phyloP scores from a whole-genome alignment of 2,797 vertebrate genomes.

The Tokudaia muenninki region DNA sequence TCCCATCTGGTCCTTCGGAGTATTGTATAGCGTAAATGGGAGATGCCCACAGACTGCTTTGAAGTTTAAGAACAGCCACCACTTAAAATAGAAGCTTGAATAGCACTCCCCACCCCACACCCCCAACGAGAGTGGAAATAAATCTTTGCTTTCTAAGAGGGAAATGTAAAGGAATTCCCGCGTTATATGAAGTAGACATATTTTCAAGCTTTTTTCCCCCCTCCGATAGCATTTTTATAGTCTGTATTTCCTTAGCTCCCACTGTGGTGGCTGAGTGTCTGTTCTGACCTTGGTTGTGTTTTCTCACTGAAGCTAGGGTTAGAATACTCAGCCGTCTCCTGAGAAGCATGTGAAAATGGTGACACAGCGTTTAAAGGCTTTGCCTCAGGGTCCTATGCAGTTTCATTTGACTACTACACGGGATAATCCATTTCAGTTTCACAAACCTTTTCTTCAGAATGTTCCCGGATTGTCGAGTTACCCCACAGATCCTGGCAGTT shows the following conservation, averaged over 20 bases:
- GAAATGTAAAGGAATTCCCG: neutral
- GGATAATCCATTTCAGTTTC: neutral
- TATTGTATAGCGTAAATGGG: neutral
- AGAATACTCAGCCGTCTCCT: neutral
- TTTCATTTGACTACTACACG: constrained; percentile 3
- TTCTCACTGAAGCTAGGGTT: neutral
- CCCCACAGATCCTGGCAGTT: neutral
- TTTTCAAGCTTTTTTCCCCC: neutral
- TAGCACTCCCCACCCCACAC: neutral
- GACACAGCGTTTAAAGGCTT: constrained; percentile 43
- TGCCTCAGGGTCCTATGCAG: neutral
- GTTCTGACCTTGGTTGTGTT: too few species aligned
- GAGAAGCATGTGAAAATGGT: neutral
- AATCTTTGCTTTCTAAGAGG: constrained; percentile 41
- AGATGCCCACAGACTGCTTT: constrained; percentile 52
- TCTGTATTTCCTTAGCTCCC: neutral
- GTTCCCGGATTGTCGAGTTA: neutral
- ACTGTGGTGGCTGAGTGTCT: neutral
- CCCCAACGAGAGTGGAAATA: constrained; percentile 7
- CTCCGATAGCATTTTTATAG: constrained; percentile 26
- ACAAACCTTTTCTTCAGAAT: neutral
- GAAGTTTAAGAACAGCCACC: constrained; percentile 4
- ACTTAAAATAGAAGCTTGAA: constrained; percentile 57
- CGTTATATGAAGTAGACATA: neutral
- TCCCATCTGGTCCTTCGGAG: constrained; percentile 55